Base-by-base conservation (phyloP, 1,140 invertebrate genomes). In the Trichogramma pretiosum region DNA sequence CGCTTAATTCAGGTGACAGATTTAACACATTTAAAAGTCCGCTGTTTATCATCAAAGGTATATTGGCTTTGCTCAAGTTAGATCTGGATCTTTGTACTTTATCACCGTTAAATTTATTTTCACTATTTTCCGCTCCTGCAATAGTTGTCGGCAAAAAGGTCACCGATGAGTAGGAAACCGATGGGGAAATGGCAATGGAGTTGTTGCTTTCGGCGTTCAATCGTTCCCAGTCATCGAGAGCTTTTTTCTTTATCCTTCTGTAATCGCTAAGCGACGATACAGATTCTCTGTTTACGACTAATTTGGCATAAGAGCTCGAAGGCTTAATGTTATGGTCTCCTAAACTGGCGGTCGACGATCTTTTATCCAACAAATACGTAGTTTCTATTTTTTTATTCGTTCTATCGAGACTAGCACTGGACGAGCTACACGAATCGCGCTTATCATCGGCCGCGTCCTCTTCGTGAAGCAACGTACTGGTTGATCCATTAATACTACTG, bases 11-110 rank as follows among this genome's bases (percentile, higher is more conserved):
- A 0, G 66, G 59, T 13, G 61, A 59, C 41, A 68, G 68, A 35
- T 60, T 60, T 8, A 70, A 41, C 22, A 68, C 56, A 57, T 72
- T 72, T 18, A 67, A 56, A 16, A 70, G 48, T 1, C 61, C 58
- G 49, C 58, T 67, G 35, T 68, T 70, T 51, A 70, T 68, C 26
- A 67, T 63, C 22, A 72, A 53, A 10, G 69, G 68, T 48, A 70
- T 70, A 47, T 72, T 70, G 0, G 68, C 61, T 50, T 60, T 67
- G 8, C 59, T 60, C 11, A 70, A 46, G 35, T 46, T 64, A 0
- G 59, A 56, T 24, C 64, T 60, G 22, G 51, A 60, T 35, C 62
- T 67, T n/a, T 61, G 56, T 16, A 64, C 36, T 38, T 65, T 68
- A 9, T 60, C 47, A n/a, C 60, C 45, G 13, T 46, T 51, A 5